These are phyloP conservation scores for Empidonax traillii DNA, from an alignment of 2,113 vertebrate species.

Conservation along the genomic window DNA sequence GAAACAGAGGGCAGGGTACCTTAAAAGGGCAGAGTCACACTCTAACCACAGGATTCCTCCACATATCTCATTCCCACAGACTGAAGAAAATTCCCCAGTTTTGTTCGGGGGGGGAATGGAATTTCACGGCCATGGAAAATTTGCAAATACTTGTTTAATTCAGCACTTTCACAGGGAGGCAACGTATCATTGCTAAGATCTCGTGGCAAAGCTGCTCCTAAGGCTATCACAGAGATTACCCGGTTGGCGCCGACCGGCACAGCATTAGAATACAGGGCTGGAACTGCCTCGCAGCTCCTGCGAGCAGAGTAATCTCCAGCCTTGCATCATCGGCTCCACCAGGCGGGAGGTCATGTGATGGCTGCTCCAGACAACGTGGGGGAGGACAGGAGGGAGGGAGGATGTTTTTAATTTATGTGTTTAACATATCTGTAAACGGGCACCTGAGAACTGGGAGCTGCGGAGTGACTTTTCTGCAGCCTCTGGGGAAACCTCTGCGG, in stretches of 20 bases:
- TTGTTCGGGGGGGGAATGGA: background rate
- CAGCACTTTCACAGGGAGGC: slow-evolving; percentile 36
- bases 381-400: background rate
- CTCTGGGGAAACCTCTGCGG: background rate
- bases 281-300: slow-evolving; percentile 7
- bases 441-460: background rate
- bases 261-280: background rate
- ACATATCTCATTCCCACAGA: background rate
- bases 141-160: slow-evolving; percentile 37
- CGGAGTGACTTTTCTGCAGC: background rate
- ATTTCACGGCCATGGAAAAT: background rate
- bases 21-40: background rate
- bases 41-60: background rate
- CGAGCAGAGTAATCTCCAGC: background rate
- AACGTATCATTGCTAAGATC: background rate
- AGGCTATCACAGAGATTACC: slow-evolving; percentile 54
- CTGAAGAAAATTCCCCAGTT: background rate
- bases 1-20: background rate
- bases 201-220: slow-evolving; percentile 51
- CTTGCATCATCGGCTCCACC: slow-evolving; percentile 38
- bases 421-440: background rate
- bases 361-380: background rate
- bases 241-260: background rate
- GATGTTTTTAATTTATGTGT: slow-evolving; percentile 26
- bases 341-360: slow-evolving; percentile 1